Evolutionary conservation across 2,797 vertebrate species (phyloP).

Genomic region (Todus mexicanus): DNA sequence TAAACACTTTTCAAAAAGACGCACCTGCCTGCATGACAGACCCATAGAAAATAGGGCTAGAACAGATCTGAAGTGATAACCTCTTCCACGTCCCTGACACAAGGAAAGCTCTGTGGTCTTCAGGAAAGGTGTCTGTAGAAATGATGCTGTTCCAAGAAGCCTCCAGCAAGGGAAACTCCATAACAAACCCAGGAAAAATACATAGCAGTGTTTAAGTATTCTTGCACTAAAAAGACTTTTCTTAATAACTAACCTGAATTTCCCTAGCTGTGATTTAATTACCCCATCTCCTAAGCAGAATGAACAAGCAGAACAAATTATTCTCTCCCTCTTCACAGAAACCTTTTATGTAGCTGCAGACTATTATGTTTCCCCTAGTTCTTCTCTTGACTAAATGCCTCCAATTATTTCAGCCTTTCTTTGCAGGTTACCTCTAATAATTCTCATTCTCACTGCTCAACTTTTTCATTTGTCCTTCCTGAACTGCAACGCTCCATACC

Average conservation of each 20-base stretch:
- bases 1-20: not conserved
- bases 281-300: not conserved
- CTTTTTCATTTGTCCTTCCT: not conserved
- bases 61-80: not conserved
- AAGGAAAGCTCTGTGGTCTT: not conserved
- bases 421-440: not conserved
- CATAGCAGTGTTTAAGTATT: not conserved
- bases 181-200: not conserved
- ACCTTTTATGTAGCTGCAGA: not conserved
- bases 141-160: not conserved
- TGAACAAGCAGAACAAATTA: conserved; percentile 11
- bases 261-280: conserved; percentile 18
- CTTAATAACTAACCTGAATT: conserved; percentile 8
- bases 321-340: not conserved
- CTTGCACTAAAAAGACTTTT: not conserved
- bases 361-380: not conserved
- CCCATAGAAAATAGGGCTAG: not conserved
- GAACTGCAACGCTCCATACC: not conserved
- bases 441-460: not conserved
- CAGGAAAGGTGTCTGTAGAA: not conserved
- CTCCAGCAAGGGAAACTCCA: not conserved
- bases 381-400: not conserved
- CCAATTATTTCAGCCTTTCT: not conserved
- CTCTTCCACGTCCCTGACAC: not conserved
- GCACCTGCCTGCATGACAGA: not conserved